Conservation (phyloP, 2,888 invertebrate genomes). For the Stenodera caucasica region DNA sequence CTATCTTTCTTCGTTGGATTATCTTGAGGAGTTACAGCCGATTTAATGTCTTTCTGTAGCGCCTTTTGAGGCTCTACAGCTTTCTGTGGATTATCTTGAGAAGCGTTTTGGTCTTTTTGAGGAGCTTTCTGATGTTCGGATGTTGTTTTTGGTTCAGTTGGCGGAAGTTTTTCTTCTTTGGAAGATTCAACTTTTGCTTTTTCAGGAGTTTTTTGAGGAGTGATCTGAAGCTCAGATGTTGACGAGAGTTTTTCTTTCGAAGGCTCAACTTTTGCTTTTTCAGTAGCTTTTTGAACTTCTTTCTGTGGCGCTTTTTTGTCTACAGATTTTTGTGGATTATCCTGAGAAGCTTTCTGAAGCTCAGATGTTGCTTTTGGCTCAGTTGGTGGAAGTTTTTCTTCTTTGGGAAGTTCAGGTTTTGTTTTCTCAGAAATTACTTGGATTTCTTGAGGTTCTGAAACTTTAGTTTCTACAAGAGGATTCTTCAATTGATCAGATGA, state of each 20-base stretch:
- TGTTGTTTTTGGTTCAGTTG: background rate
- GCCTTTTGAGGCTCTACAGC: no score
- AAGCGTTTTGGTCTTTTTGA: background rate
- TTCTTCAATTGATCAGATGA: no score
- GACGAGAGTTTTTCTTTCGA: background rate
- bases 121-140: background rate
- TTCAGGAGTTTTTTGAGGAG: conserved; percentile 14
- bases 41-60: no score
- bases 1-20: background rate
- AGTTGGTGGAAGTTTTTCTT: conserved; percentile 15
- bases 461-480: no score
- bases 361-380: background rate
- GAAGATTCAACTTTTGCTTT: conserved; percentile 14
- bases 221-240: no score
- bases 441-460: conserved; percentile 16
- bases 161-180: conserved; percentile 20
- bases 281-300: conserved; percentile 9
- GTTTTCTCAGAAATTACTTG: conserved; percentile 12
- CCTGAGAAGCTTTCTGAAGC: no score
- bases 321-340: background rate
- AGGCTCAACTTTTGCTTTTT: background rate
- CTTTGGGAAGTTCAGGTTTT: conserved; percentile 18
- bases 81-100: background rate
- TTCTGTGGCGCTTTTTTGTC: background rate
- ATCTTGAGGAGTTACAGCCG: no score